A percentile compares a stretch with the other conserved stretches of the same genome.
phyloP scores from a whole-genome alignment of 2,888 invertebrate species.

The Oxytorus armatus region DNA sequence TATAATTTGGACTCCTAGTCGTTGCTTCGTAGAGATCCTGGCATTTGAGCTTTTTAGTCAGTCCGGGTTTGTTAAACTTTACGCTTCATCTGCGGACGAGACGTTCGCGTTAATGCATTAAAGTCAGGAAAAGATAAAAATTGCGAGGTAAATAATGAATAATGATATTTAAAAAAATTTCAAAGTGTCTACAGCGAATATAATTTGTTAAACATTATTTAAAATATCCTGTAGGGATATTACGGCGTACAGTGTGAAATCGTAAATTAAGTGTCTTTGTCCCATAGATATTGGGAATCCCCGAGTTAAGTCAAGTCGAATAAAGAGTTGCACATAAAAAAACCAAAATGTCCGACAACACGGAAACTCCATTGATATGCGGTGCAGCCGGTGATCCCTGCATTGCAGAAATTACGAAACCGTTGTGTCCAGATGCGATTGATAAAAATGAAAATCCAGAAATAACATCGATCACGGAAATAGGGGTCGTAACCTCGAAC shows the following conservation, averaged over 20 bases:
- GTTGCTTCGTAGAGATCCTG: conserved; percentile 55
- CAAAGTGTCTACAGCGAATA: too few species aligned
- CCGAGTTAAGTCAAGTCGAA: neutral
- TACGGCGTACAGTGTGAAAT: too few species aligned
- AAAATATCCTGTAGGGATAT: too few species aligned
- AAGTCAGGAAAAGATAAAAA: neutral
- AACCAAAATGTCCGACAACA: conserved; percentile 71
- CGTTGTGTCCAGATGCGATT: conserved; percentile 30
- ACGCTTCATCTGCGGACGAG: neutral
- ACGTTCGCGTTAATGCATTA: too few species aligned
- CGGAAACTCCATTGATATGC: conserved; percentile 55
- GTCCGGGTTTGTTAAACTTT: conserved; percentile 34
- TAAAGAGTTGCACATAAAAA: neutral
- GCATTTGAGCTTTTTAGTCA: conserved; percentile 51
- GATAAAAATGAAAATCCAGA: conserved; percentile 52
- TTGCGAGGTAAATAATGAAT: neutral
- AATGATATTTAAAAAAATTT: neutral
- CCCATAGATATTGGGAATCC: too few species aligned
- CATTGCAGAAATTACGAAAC: conserved; percentile 54
- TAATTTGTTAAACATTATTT: too few species aligned
- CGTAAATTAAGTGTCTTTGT: too few species aligned
- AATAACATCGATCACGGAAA: conserved; percentile 41
- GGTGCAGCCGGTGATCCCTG: conserved; percentile 71
- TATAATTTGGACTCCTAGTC: conserved; percentile 72
- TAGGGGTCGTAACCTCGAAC: neutral